Percentiles rank a stretch among this genome's conserved stretches.
Conservation (phyloP, 2,888 invertebrate species). For the Diarsia mendica region DNA sequence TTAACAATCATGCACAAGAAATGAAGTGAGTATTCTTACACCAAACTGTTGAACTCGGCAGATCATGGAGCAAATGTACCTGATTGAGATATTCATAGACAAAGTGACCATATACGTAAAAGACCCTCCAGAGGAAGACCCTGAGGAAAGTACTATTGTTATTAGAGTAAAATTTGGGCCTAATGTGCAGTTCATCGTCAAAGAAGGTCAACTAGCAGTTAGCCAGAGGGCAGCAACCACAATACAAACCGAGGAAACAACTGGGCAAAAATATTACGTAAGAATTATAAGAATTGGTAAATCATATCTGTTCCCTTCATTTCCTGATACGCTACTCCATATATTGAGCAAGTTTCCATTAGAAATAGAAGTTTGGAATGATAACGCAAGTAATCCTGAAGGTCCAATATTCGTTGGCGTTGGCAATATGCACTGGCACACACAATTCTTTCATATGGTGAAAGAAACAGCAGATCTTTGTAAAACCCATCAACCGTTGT, state of each 20-base stretch:
- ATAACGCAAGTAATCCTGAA: constrained; percentile 78
- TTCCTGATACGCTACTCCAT: constrained; percentile 84
- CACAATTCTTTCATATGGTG: constrained; percentile 86
- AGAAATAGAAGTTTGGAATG: constrained; percentile 87
- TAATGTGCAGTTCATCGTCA: constrained; percentile 86
- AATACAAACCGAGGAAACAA: constrained; percentile 76
- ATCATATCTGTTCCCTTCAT: constrained; percentile 89
- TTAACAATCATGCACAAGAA: constrained; percentile 52
- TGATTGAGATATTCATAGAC: constrained; percentile 90
- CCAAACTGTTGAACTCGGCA: constrained; percentile 83
- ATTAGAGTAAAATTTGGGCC: constrained; percentile 88
- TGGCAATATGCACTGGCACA: constrained; percentile 85
- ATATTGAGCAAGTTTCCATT: constrained; percentile 86
- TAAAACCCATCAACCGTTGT: constrained; percentile 78
- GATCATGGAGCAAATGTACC: constrained; percentile 90
- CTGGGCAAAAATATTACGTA: constrained; percentile 80
- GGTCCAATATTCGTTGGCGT: constrained; percentile 83
- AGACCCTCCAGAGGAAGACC: constrained; percentile 63
- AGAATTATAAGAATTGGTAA: constrained; percentile 87
- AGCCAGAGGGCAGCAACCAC: constrained; percentile 78
- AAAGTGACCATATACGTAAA: constrained; percentile 84
- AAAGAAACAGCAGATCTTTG: constrained; percentile 81
- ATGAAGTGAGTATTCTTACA: constrained; percentile 78
- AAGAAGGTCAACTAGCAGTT: constrained; percentile 83
- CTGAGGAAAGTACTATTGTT: constrained; percentile 69